Base-by-base conservation (phyloP, 2,888 invertebrate genomes). In the Asteroscopus sphinx region DNA sequence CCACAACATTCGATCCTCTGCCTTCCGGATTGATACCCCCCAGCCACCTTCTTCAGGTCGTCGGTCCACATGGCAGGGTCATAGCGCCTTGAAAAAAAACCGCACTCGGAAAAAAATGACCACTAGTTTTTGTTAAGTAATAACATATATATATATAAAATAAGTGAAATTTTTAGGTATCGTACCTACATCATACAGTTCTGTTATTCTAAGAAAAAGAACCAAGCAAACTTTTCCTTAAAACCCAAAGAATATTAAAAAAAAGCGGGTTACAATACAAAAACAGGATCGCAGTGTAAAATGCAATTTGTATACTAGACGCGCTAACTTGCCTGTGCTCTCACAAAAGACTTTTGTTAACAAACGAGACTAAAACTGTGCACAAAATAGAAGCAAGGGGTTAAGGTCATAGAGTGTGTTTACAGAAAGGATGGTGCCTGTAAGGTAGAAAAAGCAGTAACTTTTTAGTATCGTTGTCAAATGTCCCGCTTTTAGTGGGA, bases 301-400 rank as follows among this genome's bases (percentile, higher is more conserved):
- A 71, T 55, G 36, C 53, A 70, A 69, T 78, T 76, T 72, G 62
- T 68, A 52, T 61, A 67, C 57, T 32, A 55, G 48, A 66, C 67
- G 59, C 45, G 68, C 64, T 78, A 71, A 80, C 71, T 59, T 66
- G 62, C 33, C 46, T 56, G 64, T 69, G 70, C 59, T 69, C 74
- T 68, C 72, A 84, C 81, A 83, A 84, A 82, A 82, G 81, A 80
- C 80, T 81, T 80, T 78, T 80, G 82, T 76, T 82, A 79, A 72
- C 80, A 73, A 79, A 79, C 77, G 73, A 58, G 68, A 68, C 78
- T 79, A 76, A 81, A 82, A 79, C 77, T 77, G 77, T 67, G 80
- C 62, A 60, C 79, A 69, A 83, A 83, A 84, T 80, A 83, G 74
- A 71, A 61, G 61, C 57, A 71, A n/a, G n/a, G 58, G 68, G 47